phyloP scores from a whole-genome alignment of 2,797 vertebrate genomes.

The Bothrops alternatus region DNA sequence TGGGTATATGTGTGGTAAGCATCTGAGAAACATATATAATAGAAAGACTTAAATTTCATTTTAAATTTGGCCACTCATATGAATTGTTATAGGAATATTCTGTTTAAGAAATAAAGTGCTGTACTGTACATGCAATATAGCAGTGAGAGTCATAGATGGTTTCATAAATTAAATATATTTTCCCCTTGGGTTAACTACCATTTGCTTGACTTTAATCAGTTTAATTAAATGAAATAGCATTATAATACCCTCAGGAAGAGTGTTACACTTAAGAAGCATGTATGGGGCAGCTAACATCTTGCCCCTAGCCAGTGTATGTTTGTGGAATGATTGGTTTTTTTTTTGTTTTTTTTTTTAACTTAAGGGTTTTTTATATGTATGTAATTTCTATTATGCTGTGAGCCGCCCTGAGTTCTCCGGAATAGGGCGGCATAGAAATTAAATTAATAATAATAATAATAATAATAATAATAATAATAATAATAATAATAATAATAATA shows the following conservation, averaged over 20 bases:
- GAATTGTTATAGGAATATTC: constrained; percentile 30
- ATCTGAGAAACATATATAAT: constrained; percentile 14
- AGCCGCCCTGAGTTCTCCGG: too few species aligned
- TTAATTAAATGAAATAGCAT: constrained; percentile 70
- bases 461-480: too few species aligned
- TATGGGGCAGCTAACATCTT: too few species aligned
- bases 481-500: too few species aligned
- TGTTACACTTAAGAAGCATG: constrained; percentile 58
- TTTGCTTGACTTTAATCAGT: constrained; percentile 67
- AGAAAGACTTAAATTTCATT: constrained; percentile 31
- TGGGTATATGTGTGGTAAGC: constrained; percentile 16
- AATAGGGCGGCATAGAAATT: too few species aligned
- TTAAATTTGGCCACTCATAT: constrained; percentile 29
- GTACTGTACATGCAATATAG: constrained; percentile 1
- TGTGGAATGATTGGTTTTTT: too few species aligned
- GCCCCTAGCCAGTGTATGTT: too few species aligned
- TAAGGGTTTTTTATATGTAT: too few species aligned
- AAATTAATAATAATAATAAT: too few species aligned
- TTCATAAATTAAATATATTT: constrained; percentile 55
- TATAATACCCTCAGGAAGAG: constrained; percentile 51
- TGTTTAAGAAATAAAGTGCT: constrained; percentile 23
- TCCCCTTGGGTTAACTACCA: constrained; percentile 50
- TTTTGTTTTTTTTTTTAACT: too few species aligned
- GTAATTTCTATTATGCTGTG: too few species aligned
- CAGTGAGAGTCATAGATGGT: constrained; percentile 38